Conservation (phyloP, 2,888 invertebrate genomes). For the Tanypteryx hageni region DNA sequence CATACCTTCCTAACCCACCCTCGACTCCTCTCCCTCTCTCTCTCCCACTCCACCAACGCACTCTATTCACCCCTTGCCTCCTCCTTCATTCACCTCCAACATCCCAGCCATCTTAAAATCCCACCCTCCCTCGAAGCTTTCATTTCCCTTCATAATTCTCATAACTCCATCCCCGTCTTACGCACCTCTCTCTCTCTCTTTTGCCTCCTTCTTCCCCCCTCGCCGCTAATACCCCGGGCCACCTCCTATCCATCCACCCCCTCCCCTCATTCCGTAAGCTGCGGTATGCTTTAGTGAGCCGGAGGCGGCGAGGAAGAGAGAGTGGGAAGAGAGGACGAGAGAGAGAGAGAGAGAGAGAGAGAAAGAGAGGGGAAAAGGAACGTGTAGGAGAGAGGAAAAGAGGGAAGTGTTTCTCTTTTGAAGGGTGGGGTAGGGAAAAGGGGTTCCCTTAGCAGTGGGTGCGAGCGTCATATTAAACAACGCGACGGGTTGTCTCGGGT, state of each 20-base stretch:
- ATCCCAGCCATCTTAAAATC: background rate
- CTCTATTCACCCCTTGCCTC: background rate
- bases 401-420: background rate
- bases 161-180: conserved; percentile 56
- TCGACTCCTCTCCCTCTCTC: background rate
- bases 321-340: background rate
- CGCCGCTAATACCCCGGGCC: background rate
- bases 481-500: conserved; percentile 64
- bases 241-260: background rate
- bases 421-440: background rate
- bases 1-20: conserved; percentile 8
- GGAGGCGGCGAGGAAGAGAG: background rate
- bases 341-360: background rate
- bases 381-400: background rate
- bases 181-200: background rate
- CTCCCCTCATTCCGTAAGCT: background rate
- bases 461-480: conserved; percentile 61
- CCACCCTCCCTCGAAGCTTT: conserved; percentile 51
- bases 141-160: conserved; percentile 61
- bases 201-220: background rate
- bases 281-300: background rate
- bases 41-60: background rate
- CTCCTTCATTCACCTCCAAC: background rate
- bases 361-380: background rate
- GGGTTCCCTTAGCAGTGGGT: conserved; percentile 29